Evolutionary conservation across 2,888 invertebrate species (phyloP).

Genomic region (Drosophila falleni): DNA sequence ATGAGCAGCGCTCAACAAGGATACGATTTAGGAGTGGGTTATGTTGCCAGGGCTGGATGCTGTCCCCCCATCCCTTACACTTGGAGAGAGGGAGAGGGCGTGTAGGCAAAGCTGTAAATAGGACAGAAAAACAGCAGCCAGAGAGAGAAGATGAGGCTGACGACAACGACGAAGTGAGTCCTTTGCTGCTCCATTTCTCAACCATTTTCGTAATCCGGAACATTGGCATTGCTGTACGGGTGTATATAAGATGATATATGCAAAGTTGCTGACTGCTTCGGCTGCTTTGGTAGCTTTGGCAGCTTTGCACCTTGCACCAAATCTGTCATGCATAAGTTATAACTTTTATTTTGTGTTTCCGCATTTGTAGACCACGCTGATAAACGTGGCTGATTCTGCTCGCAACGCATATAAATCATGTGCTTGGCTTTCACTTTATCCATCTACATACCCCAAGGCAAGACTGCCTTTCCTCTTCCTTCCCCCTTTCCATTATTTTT

Average conservation of each 20-base stretch:
- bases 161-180: slow-evolving; percentile 22
- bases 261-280: slow-evolving; percentile 35
- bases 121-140: slow-evolving; percentile 18
- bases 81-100: not conserved
- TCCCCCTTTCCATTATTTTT: not conserved
- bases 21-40: slow-evolving; percentile 10
- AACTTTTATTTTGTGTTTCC: slow-evolving; percentile 78
- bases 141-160: slow-evolving; percentile 10
- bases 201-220: slow-evolving; percentile 35
- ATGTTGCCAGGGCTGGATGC: slow-evolving; percentile 4
- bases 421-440: slow-evolving; percentile 68
- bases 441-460: slow-evolving; percentile 26
- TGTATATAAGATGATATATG: slow-evolving; percentile 56
- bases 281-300: not conserved
- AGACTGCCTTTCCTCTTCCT: not conserved
- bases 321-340: slow-evolving; percentile 81
- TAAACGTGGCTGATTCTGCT: slow-evolving; percentile 58
- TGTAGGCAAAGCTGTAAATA: slow-evolving; percentile 33
- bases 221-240: slow-evolving; percentile 19
- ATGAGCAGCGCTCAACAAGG: slow-evolving; percentile 7
- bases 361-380: slow-evolving; percentile 65
- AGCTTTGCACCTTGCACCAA: slow-evolving; percentile 76
- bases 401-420: slow-evolving; percentile 73
- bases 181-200: slow-evolving; percentile 36
- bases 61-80: not conserved